Evolutionary conservation across 2,113 vertebrate genomes (phyloP).

Genomic region (Gadus chalcogrammus): DNA sequence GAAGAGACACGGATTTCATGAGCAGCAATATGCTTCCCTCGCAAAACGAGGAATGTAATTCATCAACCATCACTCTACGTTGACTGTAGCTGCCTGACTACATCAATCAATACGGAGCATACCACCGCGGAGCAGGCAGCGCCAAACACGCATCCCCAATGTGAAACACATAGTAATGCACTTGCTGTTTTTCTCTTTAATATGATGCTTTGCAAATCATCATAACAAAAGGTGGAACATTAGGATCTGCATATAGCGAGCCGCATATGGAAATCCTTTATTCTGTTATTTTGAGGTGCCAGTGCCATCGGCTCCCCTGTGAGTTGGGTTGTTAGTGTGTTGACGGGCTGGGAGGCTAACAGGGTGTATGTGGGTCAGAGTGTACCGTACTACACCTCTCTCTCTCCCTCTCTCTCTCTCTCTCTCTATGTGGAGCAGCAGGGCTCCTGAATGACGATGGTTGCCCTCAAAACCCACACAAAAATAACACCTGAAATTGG

Average conservation of each 20-base stretch:
- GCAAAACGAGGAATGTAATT: constrained; percentile 15
- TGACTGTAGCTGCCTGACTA: constrained; percentile 13
- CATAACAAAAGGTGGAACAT: no score
- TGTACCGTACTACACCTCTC: neutral
- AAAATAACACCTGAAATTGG: no score
- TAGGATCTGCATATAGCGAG: no score
- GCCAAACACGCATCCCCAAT: neutral
- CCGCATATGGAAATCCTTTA: neutral
- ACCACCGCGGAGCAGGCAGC: neutral
- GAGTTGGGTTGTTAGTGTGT: constrained; percentile 7
- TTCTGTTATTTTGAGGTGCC: neutral
- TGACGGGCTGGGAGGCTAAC: constrained; percentile 2
- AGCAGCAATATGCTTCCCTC: constrained; percentile 26
- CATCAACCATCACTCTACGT: constrained; percentile 14
- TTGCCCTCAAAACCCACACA: no score
- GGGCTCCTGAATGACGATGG: no score
- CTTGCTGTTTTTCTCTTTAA: neutral
- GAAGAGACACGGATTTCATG: constrained; percentile 29
- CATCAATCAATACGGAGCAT: constrained; percentile 10
- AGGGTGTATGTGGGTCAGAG: constrained; percentile 17
- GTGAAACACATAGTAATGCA: neutral
- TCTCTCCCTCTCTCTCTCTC: no score
- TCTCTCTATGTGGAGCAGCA: no score
- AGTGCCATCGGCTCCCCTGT: neutral
- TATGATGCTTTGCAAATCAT: neutral